phyloP scores from a whole-genome alignment of 2,113 vertebrate genomes.

The Toxostoma redivivum region DNA sequence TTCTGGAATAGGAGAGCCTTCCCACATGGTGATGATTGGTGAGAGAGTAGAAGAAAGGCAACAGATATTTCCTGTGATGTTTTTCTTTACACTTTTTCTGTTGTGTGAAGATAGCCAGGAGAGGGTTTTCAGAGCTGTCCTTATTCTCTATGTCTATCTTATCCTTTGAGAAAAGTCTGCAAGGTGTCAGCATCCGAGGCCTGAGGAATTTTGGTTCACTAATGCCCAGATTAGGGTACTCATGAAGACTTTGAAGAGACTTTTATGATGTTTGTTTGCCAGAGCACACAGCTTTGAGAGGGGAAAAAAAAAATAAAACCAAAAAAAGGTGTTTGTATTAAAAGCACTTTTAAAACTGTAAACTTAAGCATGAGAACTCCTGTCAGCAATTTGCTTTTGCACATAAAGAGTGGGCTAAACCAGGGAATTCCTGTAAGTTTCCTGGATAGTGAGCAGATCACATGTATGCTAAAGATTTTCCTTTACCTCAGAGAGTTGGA shows the following conservation, averaged over 20 bases:
- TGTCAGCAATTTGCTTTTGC: neutral
- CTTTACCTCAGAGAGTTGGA: neutral
- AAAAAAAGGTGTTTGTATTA: neutral
- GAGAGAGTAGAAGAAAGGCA: neutral
- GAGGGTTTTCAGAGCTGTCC: neutral
- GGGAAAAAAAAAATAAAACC: rapidly evolving
- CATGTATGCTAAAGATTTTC: neutral
- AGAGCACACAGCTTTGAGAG: neutral
- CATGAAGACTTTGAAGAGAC: neutral
- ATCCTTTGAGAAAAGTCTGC: neutral
- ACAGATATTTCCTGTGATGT: neutral
- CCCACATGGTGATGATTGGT: neutral
- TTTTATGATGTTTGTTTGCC: neutral
- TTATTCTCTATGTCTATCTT: neutral
- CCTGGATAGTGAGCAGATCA: neutral
- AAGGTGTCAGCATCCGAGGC: neutral
- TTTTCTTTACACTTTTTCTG: neutral
- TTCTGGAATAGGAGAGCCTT: neutral
- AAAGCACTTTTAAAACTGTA: neutral
- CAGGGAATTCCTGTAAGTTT: neutral
- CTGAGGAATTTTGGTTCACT: neutral
- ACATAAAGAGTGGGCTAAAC: neutral
- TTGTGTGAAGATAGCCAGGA: neutral
- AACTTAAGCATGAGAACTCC: neutral
- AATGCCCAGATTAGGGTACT: neutral